A percentile compares a stretch with the other conserved stretches of the same genome.
Conservation (phyloP, 1,140 invertebrate species). For the Calliphora vicina region DNA sequence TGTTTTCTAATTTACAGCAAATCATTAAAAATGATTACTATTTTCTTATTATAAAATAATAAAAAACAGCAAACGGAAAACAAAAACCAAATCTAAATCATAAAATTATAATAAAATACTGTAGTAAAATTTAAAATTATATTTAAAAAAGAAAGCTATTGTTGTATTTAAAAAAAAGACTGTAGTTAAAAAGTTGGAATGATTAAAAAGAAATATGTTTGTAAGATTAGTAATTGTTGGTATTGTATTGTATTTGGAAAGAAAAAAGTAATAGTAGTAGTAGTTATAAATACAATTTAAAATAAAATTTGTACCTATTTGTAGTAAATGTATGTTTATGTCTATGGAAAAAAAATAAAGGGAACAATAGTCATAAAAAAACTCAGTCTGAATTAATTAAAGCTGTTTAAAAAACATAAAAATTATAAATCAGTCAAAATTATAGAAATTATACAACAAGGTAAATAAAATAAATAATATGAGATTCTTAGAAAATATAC, state of each 20-base stretch:
- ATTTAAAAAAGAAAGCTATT: neutral
- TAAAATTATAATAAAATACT: constrained; percentile 8
- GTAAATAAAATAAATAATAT: neutral
- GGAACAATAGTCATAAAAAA: neutral
- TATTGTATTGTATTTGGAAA: neutral
- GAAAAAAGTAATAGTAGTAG: neutral
- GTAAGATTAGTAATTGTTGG: neutral
- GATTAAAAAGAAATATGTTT: neutral
- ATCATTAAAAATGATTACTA: neutral
- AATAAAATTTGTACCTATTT: neutral
- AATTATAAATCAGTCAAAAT: neutral
- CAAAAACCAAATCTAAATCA: neutral
- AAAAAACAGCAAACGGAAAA: neutral
- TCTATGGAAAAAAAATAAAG: neutral
- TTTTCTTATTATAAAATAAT: neutral
- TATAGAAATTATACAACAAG: neutral
- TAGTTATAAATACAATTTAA: neutral
- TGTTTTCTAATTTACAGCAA: no score
- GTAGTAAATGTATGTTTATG: neutral
- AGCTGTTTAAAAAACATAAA: no score
- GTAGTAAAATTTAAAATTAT: neutral
- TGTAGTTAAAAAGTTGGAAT: neutral
- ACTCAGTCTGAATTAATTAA: neutral
- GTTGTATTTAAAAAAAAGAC: neutral
- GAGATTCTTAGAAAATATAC: constrained; percentile 18